These are phyloP conservation scores for Drosophila pandora DNA, from an alignment of 1,140 invertebrate species.

Conservation along the genomic window DNA sequence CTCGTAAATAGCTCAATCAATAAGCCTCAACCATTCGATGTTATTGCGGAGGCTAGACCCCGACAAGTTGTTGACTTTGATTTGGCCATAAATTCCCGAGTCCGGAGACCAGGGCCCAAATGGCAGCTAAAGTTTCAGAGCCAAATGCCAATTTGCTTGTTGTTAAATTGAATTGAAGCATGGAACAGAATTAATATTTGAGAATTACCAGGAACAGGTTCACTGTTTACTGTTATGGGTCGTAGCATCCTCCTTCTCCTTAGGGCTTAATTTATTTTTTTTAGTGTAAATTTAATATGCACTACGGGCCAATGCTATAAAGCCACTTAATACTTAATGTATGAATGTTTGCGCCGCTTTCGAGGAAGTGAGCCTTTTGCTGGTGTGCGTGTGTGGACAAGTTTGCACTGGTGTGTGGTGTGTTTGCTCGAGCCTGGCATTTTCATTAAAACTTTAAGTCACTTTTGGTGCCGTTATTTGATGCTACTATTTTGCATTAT, in stretches of 20 bases:
- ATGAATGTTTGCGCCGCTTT: constrained; percentile 41
- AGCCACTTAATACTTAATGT: constrained; percentile 72
- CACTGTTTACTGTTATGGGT: constrained; percentile 9
- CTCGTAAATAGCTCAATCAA: constrained; percentile 42
- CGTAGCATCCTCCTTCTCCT: neutral
- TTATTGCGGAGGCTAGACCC: constrained; percentile 12
- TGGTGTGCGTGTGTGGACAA: neutral
- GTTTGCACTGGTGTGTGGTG: constrained; percentile 1
- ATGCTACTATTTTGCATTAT: constrained; percentile 77
- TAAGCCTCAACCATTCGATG: constrained; percentile 34
- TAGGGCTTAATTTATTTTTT: constrained; percentile 2
- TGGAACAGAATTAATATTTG: constrained; percentile 57
- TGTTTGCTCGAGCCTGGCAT: constrained; percentile 49
- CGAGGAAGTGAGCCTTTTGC: constrained; percentile 3
- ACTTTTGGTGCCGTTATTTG: constrained; percentile 72
- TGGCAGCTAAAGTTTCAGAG: constrained; percentile 32
- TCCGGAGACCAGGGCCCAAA: neutral
- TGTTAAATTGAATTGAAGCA: constrained; percentile 55
- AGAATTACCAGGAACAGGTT: constrained; percentile 28
- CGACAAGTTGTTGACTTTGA: constrained; percentile 32
- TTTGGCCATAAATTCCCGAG: constrained; percentile 24
- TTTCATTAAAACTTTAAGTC: constrained; percentile 82
- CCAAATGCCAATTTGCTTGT: constrained; percentile 31
- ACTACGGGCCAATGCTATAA: constrained; percentile 62
- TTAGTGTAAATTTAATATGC: constrained; percentile 61